A percentile compares a stretch with the other conserved stretches of the same genome.
These are phyloP conservation scores for Drepana arcuata DNA, from an alignment of 1,140 invertebrate genomes.

Conservation along the genomic window DNA sequence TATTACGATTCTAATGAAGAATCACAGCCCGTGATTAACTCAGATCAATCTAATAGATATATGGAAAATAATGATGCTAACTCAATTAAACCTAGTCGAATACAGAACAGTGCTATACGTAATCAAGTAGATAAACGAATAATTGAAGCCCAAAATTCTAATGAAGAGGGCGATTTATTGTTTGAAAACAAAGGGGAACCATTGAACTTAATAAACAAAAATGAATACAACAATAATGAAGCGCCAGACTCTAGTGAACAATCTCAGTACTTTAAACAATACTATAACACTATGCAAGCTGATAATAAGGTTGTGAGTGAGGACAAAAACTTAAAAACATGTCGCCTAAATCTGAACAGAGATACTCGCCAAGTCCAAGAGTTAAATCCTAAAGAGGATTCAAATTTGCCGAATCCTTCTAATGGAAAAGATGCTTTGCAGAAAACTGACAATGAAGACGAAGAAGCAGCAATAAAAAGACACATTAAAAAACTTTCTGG, in stretches of 20 bases:
- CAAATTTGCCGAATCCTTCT: constrained; percentile 5
- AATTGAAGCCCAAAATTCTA: constrained; percentile 1
- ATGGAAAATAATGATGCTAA: constrained; percentile 10
- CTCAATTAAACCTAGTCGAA: constrained; percentile 7
- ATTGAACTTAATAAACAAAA: constrained; percentile 12
- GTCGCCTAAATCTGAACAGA: constrained; percentile 17
- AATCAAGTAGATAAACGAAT: constrained; percentile 4
- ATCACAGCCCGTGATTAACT: neutral
- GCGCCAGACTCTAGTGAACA: constrained; percentile 11
- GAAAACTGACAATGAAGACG: constrained; percentile 24
- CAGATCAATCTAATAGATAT: constrained; percentile 8
- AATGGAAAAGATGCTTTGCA: constrained; percentile 11
- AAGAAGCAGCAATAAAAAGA: constrained; percentile 43
- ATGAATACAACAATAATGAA: constrained; percentile 14
- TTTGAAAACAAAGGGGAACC: constrained; percentile 22
- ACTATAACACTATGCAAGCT: constrained; percentile 11
- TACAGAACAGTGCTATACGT: constrained; percentile 5
- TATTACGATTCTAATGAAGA: neutral
- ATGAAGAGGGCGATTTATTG: constrained; percentile 17
- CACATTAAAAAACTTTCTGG: constrained; percentile 50
- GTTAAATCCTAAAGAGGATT: constrained; percentile 11
- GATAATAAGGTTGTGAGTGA: constrained; percentile 15
- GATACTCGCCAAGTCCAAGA: constrained; percentile 31
- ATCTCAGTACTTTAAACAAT: constrained; percentile 16
- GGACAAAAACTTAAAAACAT: constrained; percentile 10